phyloP scores from a whole-genome alignment of 1,140 invertebrate genomes.

The Drosophila ficusphila region DNA sequence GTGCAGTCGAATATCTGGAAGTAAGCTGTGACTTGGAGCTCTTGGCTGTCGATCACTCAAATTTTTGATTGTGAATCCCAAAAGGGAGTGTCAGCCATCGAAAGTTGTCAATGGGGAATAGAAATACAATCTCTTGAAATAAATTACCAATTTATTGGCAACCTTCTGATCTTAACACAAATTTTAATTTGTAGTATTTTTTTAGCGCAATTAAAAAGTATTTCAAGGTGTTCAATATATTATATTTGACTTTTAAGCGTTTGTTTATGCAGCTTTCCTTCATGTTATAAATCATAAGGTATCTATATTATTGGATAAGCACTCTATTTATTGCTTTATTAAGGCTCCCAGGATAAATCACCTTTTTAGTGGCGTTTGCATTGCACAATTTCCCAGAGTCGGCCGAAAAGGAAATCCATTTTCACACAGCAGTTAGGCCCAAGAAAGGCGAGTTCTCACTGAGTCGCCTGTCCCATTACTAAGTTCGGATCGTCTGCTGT shows the following conservation, averaged over 20 bases:
- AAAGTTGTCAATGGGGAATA: background rate
- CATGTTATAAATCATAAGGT: too few relatives aligned
- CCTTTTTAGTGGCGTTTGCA: conserved; percentile 24
- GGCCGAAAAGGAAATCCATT: conserved; percentile 40
- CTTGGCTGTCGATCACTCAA: conserved; percentile 22
- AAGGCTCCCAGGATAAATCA: background rate
- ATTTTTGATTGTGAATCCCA: background rate
- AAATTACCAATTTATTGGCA: too few relatives aligned
- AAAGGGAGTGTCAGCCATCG: conserved; percentile 13
- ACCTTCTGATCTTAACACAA: too few relatives aligned
- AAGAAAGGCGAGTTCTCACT: conserved; percentile 24
- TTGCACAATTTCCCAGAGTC: conserved; percentile 14
- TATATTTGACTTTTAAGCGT: too few relatives aligned
- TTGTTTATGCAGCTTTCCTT: too few relatives aligned
- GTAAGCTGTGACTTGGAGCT: background rate
- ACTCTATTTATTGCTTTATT: background rate
- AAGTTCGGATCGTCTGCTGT: conserved; percentile 36
- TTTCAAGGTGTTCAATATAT: too few relatives aligned
- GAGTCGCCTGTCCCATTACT: conserved; percentile 43
- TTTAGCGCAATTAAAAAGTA: too few relatives aligned
- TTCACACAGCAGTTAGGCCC: conserved; percentile 23
- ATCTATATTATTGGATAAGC: background rate
- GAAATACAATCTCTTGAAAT: too few relatives aligned
- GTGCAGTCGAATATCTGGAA: conserved; percentile 30
- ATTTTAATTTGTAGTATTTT: too few relatives aligned